phyloP scores from a whole-genome alignment of 2,888 invertebrate genomes.

The Venustoraphidia nigricollis region DNA sequence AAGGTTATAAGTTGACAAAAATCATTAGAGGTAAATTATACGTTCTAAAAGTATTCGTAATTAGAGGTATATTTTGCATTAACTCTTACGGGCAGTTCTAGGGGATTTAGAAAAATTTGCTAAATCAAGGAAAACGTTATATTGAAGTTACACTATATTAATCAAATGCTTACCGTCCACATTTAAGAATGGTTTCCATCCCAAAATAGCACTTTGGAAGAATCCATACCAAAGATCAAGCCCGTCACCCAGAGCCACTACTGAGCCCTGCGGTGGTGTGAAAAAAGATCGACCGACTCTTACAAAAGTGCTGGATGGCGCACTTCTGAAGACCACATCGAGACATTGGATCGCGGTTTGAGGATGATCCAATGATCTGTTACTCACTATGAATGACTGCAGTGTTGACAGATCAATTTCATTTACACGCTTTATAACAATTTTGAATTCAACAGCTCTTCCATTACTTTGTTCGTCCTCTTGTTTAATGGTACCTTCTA shows the following conservation, averaged over 20 bases:
- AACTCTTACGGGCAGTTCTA: too few species aligned
- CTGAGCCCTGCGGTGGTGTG: constrained; percentile 26
- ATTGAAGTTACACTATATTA: too few species aligned
- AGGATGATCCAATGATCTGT: constrained; percentile 30
- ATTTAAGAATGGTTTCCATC: constrained; percentile 77
- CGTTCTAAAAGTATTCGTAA: too few species aligned
- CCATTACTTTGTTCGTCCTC: constrained; percentile 17
- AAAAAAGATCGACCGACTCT: constrained; percentile 73
- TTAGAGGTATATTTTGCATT: too few species aligned
- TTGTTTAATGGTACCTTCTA: constrained; percentile 20
- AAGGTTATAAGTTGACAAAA: too few species aligned
- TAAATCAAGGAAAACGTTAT: too few species aligned
- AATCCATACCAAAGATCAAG: constrained; percentile 86
- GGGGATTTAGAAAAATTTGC: too few species aligned
- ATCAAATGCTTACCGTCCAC: constrained; percentile 53
- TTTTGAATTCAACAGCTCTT: constrained; percentile 24
- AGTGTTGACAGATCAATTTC: constrained; percentile 35
- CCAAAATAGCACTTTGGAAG: constrained; percentile 83
- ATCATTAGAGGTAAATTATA: too few species aligned
- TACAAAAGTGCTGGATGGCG: constrained; percentile 32
- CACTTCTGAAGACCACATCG: constrained; percentile 64
- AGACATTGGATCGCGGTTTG: constrained; percentile 59
- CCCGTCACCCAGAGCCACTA: constrained; percentile 55
- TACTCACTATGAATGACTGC: constrained; percentile 23
- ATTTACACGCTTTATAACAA: constrained; percentile 37